Base-by-base conservation (phyloP, 1,140 invertebrate species). In the Chironomus tepperi region DNA sequence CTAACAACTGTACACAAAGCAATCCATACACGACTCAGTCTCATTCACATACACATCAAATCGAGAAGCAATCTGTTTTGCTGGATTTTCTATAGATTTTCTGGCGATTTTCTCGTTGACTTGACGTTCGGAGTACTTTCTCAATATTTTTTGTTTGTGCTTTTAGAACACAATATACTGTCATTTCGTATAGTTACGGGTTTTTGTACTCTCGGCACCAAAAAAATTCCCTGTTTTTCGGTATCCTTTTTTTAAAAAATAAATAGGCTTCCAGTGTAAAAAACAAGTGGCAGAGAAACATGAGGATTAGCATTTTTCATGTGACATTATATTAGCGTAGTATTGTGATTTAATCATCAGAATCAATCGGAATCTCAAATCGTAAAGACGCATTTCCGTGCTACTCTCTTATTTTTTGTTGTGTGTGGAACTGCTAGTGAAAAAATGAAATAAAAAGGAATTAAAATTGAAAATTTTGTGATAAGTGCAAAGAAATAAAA, bases 261-360 rank as follows among this genome's bases (percentile, higher is more conserved):
- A 34, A 12, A 57, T 57, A 57, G 47, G 47, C 47, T 57, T 57
- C 47, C 65, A 70, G 8, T 70, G 65, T 70, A 18, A 3, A 19
- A 70, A 34, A 34, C 24, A 34, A 70, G 65, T n/a, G 6, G 10
- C 7, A 70, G 9, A 7, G 65, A 70, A 70, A 70, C 65, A 70
- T 70, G 65, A 57, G 65, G 65, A 70, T 70, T 70, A 70, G 10
- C 16, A 70, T 70, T 19, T 70, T 70, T 70, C 19, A 21, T 70
- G 65, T 70, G 65, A 70, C 65, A 70, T 70, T 70, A 70, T 70
- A 70, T 70, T 70, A 70, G 65, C 65, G 65, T 70, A 21, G 15
- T 57, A 57, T 70, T 70, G 65, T 70, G 65, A 70, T 70, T 70
- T 18, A 70, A 70, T 70, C 16, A 70, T 70, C 65, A 70, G 65